Evolutionary conservation across 2,888 invertebrate species (phyloP).

Genomic region (Limenitis camilla): DNA sequence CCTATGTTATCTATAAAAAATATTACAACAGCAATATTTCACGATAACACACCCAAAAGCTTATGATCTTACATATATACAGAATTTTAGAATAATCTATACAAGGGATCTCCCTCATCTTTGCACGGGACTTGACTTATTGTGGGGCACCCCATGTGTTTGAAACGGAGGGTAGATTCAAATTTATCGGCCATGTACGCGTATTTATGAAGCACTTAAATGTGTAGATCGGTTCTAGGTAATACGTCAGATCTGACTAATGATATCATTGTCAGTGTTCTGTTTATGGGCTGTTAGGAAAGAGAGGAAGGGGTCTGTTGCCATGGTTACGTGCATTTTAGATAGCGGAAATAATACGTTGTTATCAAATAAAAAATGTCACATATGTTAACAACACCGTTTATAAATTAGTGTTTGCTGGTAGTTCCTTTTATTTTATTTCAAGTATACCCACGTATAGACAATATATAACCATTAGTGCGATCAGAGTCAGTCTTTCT

Average conservation of each 20-base stretch:
- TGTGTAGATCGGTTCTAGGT: constrained; percentile 9
- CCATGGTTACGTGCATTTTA: neutral
- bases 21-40: too few relatives aligned
- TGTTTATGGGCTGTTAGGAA: neutral
- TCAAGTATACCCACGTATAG: too few relatives aligned
- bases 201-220: constrained; percentile 25
- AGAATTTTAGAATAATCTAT: constrained; percentile 13
- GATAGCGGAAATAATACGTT: neutral
- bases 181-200: constrained; percentile 16
- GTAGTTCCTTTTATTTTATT: too few relatives aligned
- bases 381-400: too few relatives aligned
- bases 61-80: neutral
- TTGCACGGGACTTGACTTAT: constrained; percentile 24
- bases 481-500: too few relatives aligned
- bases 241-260: constrained; percentile 4
- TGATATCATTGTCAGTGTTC: neutral
- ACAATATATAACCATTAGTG: too few relatives aligned
- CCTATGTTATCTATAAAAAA: too few relatives aligned
- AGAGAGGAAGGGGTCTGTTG: neutral
- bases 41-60: neutral
- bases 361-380: neutral
- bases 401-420: too few relatives aligned
- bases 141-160: constrained; percentile 13
- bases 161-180: constrained; percentile 11
- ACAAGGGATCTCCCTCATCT: constrained; percentile 18